Evolutionary conservation across 2,113 vertebrate genomes (phyloP).

Genomic region (Emydura subglobosa): DNA sequence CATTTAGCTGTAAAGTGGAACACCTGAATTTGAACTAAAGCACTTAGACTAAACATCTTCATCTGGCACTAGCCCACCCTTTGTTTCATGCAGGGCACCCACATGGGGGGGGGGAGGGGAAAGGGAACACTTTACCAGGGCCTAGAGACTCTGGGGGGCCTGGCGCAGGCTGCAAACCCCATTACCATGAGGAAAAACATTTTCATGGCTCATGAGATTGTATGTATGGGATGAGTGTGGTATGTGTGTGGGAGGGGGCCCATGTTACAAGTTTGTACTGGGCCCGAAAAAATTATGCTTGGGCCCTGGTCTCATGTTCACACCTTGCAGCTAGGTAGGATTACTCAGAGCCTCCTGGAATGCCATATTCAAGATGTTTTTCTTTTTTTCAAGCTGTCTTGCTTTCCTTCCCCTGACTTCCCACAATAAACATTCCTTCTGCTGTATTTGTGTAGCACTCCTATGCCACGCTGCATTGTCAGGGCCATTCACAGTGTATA

Average conservation of each 20-base stretch:
- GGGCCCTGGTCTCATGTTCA: background rate
- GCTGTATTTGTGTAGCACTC: background rate
- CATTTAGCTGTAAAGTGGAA: slow-evolving; percentile 15
- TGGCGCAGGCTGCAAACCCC: no score
- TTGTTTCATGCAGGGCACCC: slow-evolving; percentile 13
- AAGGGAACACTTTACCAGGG: no score
- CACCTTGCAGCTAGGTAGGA: slow-evolving; percentile 31
- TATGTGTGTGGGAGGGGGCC: no score
- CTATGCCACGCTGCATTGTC: background rate
- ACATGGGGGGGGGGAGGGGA: no score
- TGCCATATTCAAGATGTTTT: slow-evolving; percentile 17
- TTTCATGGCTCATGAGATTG: no score
- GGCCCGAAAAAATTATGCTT: no score
- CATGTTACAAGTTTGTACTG: no score
- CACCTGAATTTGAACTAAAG: background rate
- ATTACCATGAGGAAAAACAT: no score
- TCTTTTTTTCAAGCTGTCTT: slow-evolving; percentile 49
- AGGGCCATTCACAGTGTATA: background rate
- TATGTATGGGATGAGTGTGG: no score
- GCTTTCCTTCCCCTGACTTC: background rate
- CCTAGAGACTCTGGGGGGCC: no score
- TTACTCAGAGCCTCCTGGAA: slow-evolving; percentile 20
- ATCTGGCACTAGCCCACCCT: background rate
- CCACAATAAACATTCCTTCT: slow-evolving; percentile 51
- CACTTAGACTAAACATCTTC: slow-evolving; percentile 6